Evolutionary conservation across 2,113 vertebrate species (phyloP).

Genomic region (Oncorhynchus nerka): DNA sequence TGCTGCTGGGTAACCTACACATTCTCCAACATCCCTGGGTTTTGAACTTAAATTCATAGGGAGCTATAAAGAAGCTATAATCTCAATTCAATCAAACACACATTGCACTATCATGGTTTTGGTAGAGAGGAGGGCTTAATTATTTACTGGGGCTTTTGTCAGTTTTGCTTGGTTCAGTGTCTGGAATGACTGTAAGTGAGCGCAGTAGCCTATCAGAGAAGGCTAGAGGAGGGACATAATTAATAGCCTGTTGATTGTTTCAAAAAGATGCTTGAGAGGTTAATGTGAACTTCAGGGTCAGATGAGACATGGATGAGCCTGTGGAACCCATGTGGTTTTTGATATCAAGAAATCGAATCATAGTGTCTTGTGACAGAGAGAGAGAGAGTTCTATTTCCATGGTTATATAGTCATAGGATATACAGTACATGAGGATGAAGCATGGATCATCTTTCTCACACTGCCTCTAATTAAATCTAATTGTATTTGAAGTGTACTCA

Average conservation of each 20-base stretch:
- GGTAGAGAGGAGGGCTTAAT: background rate
- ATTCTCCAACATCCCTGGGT: too few relatives aligned
- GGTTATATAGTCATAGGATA: conserved; percentile 25
- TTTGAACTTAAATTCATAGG: too few relatives aligned
- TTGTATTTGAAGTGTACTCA: background rate
- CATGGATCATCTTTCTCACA: background rate
- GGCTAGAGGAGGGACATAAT: background rate
- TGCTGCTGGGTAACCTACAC: too few relatives aligned
- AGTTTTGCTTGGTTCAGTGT: background rate
- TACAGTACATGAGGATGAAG: conserved; percentile 25
- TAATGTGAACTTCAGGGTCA: background rate
- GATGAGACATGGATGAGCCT: conserved; percentile 12
- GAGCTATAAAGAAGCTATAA: too few relatives aligned
- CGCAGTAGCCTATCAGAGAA: background rate
- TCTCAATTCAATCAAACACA: too few relatives aligned
- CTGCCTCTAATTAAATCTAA: background rate
- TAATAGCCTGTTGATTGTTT: background rate
- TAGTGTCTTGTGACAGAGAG: conserved; percentile 21
- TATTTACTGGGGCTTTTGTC: background rate
- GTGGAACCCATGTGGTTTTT: conserved; percentile 35
- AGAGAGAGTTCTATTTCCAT: conserved; percentile 27
- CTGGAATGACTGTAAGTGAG: background rate
- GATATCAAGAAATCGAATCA: conserved; percentile 33
- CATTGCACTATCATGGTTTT: too few relatives aligned
- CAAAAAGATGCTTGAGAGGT: background rate